Evolutionary conservation across 2,113 vertebrate species (phyloP).

Genomic region (Equus quagga): DNA sequence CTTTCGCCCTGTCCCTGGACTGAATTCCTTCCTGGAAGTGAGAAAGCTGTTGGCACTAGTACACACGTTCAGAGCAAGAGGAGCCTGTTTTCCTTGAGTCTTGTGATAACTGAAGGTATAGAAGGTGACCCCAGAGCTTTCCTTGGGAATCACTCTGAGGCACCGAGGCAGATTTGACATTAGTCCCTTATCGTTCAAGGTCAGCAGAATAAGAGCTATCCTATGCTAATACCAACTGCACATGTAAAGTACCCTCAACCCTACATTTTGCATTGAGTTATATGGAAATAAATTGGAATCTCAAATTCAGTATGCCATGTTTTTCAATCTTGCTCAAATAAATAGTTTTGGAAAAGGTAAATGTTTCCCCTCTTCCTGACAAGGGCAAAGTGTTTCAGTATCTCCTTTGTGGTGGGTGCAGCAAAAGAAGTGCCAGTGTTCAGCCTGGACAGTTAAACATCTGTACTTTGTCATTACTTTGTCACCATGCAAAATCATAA

Average conservation of each 20-base stretch:
- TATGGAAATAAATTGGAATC: background rate
- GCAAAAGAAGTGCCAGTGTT: background rate
- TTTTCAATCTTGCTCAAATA: background rate
- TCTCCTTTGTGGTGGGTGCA: background rate
- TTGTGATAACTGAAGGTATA: background rate
- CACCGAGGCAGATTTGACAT: background rate
- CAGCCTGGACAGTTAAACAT: background rate
- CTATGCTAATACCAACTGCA: background rate
- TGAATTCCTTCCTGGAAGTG: constrained; percentile 47
- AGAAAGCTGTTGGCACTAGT: background rate
- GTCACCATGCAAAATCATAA: background rate
- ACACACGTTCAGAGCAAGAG: background rate
- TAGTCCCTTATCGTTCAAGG: background rate
- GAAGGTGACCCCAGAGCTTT: background rate
- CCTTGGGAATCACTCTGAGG: background rate
- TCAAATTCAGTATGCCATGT: background rate
- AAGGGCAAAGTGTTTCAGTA: background rate
- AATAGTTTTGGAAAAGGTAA: constrained; percentile 16
- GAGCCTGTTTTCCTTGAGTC: background rate
- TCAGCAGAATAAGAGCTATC: background rate
- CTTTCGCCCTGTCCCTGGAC: constrained; percentile 15
- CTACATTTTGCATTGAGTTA: background rate
- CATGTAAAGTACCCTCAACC: background rate
- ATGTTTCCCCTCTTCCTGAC: background rate
- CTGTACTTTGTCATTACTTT: background rate